Evolutionary conservation across 2,113 vertebrate species (phyloP), one percentile per base, ranked within the genome.

Genomic region (Petroica traversi): DNA sequence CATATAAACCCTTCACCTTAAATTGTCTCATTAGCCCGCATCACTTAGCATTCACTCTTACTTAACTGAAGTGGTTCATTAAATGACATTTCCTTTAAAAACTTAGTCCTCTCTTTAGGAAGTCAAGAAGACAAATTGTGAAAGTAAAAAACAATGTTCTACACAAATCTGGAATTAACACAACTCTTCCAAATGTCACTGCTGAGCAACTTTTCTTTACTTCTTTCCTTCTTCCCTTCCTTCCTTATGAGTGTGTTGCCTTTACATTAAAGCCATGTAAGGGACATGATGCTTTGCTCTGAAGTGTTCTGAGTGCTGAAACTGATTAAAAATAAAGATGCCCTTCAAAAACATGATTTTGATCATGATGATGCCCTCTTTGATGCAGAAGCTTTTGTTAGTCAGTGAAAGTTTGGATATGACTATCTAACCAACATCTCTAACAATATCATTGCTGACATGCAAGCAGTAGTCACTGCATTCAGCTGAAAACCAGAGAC

Each of bases 11-110:
- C 59, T 93, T 88, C 63, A 86, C 40, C 28, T 23, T 83, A 58
- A 92, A 76, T 61, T 71, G 48, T 61, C 85, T 96, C 67, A 93
- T 92, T 93, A 96, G 52, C 9, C 48, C 66, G 81, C 48, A 82
- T 41, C 61, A 85, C 63, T 85, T 85, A 71, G 46, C 71, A 86
- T 67, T 23, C n/a, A 67, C 66, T 77, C 51, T 82, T 80, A 84
- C 25, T 92, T 71, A 88, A 80, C 25, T 83, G 25, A 93, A 87
- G 55, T 63, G 48, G 51, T 85, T 94, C n/a, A 66, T 74, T 88
- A 92, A 94, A 90, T 41, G 59, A 63, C 36, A 77, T 49, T 83
- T 89, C 45, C 68, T 90, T 63, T 88, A 38, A 88, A 80, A 77
- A 31, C 28, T 23, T 49, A 74, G 51, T 74, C 5, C 1, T 71